These are phyloP conservation scores for Dryobotodes eremita DNA, from an alignment of 2,888 invertebrate species.

Conservation along the genomic window DNA sequence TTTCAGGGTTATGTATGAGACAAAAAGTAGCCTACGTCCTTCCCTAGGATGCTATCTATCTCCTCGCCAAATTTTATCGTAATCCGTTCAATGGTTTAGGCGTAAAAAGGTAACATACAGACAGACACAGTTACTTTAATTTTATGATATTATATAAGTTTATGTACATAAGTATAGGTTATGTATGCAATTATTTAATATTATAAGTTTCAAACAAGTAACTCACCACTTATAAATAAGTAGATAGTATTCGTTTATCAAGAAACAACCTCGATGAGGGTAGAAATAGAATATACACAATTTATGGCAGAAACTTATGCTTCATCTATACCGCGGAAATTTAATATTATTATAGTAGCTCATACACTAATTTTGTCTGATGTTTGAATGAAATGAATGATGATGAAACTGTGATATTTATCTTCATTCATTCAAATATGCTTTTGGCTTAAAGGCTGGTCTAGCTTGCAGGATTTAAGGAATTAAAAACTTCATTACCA, in stretches of 20 bases:
- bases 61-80: no score
- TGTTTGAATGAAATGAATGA: no score
- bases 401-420: not conserved
- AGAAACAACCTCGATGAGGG: not conserved
- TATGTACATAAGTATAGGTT: no score
- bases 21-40: no score
- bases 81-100: no score
- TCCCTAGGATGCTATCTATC: no score
- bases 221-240: not conserved
- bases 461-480: not conserved
- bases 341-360: not conserved
- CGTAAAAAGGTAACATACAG: no score
- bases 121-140: no score
- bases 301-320: not conserved
- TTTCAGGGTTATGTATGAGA: no score
- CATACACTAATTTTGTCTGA: not conserved
- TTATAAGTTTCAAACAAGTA: not conserved
- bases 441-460: not conserved
- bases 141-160: no score
- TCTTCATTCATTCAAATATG: not conserved
- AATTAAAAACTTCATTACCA: no score
- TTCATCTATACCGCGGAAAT: not conserved
- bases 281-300: not conserved
- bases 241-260: not conserved
- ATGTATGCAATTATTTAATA: not conserved